Base-by-base conservation (phyloP, 2,888 invertebrate genomes). In the Epistrophe grossulariae region DNA sequence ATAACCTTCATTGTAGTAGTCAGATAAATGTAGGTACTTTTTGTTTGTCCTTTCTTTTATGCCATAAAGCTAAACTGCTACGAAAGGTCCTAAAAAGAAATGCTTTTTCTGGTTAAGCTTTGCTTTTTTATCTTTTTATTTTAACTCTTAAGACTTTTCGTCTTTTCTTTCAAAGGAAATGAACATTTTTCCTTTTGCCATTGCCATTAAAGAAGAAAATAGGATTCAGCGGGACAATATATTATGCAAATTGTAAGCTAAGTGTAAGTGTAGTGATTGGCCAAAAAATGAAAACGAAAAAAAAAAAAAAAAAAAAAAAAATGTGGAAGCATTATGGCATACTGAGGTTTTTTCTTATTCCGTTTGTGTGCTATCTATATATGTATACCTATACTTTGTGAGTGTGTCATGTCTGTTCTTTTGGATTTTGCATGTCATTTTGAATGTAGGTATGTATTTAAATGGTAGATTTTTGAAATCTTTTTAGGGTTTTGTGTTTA, bases 191-290 rank as follows among this genome's bases (percentile, higher is more conserved):
- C 72, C 43, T 66, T n/a, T 43, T 28, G 55, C 11, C 70, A 70
- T 40, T 28, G 38, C 73, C 50, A 50, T 70, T 60, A 79, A 38
- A 24, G 45, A 45, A 55, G 45, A 38, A 79, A 80, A 31, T 50
- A 38, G 40, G 50, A 73, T 79, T 73, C 68, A 70, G 31, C 45
- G 55, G 50, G 90, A 91, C 91, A 91, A 91, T 91, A 91, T 91
- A 91, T 91, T 91, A 91, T 91, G 91, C 91, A 91, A 91, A 91
- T 91, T 90, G 90, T 90, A 91, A 91, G 91, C 91, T 91, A 91
- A 91, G 91, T 91, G 91, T 91, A 91, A 91, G 91, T 91, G 91
- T 90, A 90, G 91, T 91, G 92, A 91, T 91, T 91, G 91, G 90
- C 91, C 90, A 91, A 91, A 91, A 64, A 45, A 45, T 15, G 15